These are phyloP conservation scores for Centroberyx gerrardi DNA, from an alignment of 2,797 vertebrate species.

Conservation along the genomic window DNA sequence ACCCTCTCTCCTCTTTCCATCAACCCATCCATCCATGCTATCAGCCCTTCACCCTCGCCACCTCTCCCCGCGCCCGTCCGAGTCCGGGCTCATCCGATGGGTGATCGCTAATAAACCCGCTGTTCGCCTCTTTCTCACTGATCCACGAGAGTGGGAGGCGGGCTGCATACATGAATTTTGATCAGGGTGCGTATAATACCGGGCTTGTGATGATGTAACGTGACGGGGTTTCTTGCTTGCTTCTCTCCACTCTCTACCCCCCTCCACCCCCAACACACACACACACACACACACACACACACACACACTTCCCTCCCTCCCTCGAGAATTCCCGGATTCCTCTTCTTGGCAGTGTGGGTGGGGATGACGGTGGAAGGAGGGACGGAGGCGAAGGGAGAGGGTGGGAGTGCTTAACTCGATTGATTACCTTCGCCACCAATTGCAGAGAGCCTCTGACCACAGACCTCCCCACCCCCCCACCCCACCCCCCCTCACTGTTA, in stretches of 20 bases:
- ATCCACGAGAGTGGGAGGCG: constrained; percentile 52
- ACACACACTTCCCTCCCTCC: neutral
- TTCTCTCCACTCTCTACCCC: neutral
- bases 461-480: neutral
- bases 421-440: constrained; percentile 39
- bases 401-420: neutral
- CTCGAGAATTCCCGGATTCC: neutral
- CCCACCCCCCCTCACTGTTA: constrained; percentile 50
- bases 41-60: constrained; percentile 13
- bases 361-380: constrained; percentile 29
- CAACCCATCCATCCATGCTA: constrained; percentile 21
- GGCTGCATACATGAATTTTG: constrained; percentile 69
- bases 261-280: neutral
- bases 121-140: constrained; percentile 42
- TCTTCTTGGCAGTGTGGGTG: constrained; percentile 48
- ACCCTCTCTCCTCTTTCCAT: constrained; percentile 30
- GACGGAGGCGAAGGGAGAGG: neutral
- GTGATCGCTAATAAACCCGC: constrained; percentile 62
- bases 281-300: neutral
- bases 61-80: neutral
- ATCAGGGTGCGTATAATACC: constrained; percentile 57
- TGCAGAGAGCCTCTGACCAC: neutral
- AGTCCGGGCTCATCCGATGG: constrained; percentile 20
- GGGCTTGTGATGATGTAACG: constrained; percentile 71
- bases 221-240: constrained; percentile 61